Conservation (phyloP, 2,797 vertebrate genomes). For the Manis crassicaudata region DNA sequence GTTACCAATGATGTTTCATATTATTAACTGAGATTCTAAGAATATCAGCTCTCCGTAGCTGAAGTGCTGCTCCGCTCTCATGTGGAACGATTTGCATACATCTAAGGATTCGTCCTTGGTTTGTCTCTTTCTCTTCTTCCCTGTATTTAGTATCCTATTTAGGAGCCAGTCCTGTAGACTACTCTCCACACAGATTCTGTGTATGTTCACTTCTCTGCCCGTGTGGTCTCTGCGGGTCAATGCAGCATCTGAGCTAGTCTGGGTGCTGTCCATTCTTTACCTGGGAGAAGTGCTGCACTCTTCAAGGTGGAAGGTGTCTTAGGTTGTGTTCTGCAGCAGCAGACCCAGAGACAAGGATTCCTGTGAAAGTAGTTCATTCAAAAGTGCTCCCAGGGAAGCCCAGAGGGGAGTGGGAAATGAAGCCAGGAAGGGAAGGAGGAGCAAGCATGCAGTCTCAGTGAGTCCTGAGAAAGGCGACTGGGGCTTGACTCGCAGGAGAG, state of each 20-base stretch:
- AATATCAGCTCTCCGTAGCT: conserved; percentile 57
- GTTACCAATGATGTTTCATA: conserved; percentile 33
- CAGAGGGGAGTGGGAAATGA: background rate
- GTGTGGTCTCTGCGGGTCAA: fast-evolving
- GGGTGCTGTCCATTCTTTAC: background rate
- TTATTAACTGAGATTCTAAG: conserved; percentile 72
- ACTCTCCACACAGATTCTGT: background rate
- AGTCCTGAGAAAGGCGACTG: background rate
- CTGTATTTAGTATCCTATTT: background rate
- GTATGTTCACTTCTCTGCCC: background rate
- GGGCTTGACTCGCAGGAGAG: background rate
- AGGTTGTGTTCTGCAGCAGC: background rate
- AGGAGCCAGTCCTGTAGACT: background rate
- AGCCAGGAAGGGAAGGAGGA: background rate
- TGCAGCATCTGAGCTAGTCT: background rate
- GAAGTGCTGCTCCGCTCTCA: background rate
- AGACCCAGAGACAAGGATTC: background rate
- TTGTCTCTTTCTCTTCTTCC: conserved; percentile 3
- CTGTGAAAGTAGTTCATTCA: background rate
- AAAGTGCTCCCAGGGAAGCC: background rate
- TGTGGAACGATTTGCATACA: conserved; percentile 50
- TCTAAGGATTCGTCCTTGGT: conserved; percentile 19
- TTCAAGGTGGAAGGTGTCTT: background rate
- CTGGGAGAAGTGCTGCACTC: background rate
- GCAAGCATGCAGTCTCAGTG: fast-evolving